These are phyloP conservation scores for Eudyptes chrysolophus DNA, from an alignment of 2,113 vertebrate genomes.

Conservation along the genomic window DNA sequence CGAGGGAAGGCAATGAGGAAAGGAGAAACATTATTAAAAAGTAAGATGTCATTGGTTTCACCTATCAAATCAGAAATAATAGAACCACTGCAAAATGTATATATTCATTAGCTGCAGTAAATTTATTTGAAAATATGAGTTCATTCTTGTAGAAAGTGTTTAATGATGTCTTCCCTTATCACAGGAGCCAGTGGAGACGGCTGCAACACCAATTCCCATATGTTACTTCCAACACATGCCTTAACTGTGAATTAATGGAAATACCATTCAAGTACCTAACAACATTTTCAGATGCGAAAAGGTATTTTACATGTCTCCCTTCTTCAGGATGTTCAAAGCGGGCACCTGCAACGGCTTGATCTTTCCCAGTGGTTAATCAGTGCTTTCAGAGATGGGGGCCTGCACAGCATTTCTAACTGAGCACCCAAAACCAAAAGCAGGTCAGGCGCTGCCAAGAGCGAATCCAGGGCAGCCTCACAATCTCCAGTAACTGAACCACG, in stretches of 20 bases:
- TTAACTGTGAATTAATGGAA: background rate
- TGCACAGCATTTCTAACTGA: background rate
- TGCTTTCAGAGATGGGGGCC: accelerated
- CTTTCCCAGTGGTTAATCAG: background rate
- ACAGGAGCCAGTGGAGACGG: background rate
- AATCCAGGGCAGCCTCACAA: background rate
- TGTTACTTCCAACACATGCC: background rate
- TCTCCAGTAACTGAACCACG: accelerated
- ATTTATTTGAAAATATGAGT: background rate
- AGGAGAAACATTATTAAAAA: background rate
- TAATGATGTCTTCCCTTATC: background rate
- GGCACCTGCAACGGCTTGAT: background rate
- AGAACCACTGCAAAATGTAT: background rate
- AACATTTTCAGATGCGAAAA: background rate
- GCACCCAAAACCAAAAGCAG: background rate
- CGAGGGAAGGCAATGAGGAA: background rate
- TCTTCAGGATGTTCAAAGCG: background rate
- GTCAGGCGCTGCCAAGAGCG: accelerated
- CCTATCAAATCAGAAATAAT: background rate
- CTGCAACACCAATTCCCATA: background rate
- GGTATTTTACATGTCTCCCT: background rate
- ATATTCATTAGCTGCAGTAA: background rate
- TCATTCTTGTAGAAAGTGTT: background rate
- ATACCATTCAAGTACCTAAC: background rate
- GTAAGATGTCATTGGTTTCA: background rate